Evolutionary conservation across 1,140 invertebrate species (phyloP), one percentile per base, ranked within the genome.

Genomic region (Diorhabda carinulata): DNA sequence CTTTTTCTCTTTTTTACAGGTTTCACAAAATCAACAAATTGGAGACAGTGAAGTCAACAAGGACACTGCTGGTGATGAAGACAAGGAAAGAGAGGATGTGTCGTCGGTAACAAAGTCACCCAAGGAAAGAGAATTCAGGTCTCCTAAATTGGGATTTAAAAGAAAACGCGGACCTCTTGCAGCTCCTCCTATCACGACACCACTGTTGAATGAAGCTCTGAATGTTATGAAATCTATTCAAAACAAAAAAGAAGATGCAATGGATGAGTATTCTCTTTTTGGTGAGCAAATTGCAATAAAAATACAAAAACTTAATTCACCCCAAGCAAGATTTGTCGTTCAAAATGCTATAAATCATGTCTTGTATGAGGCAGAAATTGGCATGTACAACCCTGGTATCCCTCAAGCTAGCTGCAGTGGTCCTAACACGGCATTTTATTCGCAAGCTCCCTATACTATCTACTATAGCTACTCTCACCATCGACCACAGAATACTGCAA

Each of bases 171-270:
- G 43, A 61, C 4, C 7, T 9, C 6, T 8, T 42, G 40, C 60
- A 42, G 6, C 4, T 61, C 43, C 41, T 42, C 25, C 25, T 42
- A 42, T 43, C 5, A 42, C 4, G 5, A n/a, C n/a, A 43, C 41
- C 60, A 7, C 3, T 61, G 25, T 42, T 61, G 4, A n/a, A 61
- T 61, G 60, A 61, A 61, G 60, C 60, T 42, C 5, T 61, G 43
- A 61, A 61, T n/a, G 25, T 61, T 9, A 7, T 61, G 60, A 61
- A 42, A 43, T 7, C 25, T 61, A 61, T 61, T 47, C 63, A 64
- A 25, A 47, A 64, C 45, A 6, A 64, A 64, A n/a, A n/a, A n/a
- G n/a, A n/a, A 43, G 6, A 45, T 47, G 44, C 45, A 47, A 57
- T 45, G 25, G 52, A 64, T 10, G 63, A 64, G 47, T 64, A 52